Conservation (phyloP, 2,888 invertebrate genomes). For the Hipparchia semele region DNA sequence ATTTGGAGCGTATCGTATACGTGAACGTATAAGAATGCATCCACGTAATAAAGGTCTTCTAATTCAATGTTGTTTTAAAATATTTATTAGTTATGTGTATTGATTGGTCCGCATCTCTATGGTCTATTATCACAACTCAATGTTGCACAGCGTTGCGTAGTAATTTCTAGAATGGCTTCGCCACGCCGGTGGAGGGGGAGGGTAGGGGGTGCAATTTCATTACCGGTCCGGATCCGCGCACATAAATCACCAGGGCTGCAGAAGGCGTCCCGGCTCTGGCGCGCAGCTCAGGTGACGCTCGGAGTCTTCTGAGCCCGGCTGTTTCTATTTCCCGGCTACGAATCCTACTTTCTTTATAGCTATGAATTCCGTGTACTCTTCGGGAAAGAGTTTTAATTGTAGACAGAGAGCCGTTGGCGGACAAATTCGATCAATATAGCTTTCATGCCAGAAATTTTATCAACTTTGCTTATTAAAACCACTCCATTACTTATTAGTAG, state of each 20-base stretch:
- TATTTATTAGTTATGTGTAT: background rate
- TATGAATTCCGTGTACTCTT: constrained; percentile 71
- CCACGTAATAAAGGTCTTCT: too few species aligned
- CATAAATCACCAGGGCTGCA: constrained; percentile 84
- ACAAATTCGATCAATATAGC: too few species aligned
- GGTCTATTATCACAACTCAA: constrained; percentile 41
- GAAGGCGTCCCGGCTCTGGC: constrained; percentile 65
- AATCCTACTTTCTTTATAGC: constrained; percentile 78
- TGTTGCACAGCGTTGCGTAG: constrained; percentile 74
- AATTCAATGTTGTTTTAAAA: too few species aligned
- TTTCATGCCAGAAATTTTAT: too few species aligned
- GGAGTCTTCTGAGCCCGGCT: constrained; percentile 66
- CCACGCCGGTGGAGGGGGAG: constrained; percentile 63
- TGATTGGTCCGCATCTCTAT: background rate
- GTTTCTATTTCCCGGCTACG: constrained; percentile 65
- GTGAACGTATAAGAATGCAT: too few species aligned
- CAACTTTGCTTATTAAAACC: too few species aligned
- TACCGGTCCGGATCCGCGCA: constrained; percentile 82
- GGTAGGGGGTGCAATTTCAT: constrained; percentile 83
- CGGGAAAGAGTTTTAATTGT: constrained; percentile 70
- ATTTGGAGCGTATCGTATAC: too few species aligned
- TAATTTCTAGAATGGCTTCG: constrained; percentile 81
- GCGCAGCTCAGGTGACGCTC: constrained; percentile 84
- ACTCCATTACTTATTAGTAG: too few species aligned
- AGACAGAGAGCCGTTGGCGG: background rate